Percentiles rank a stretch among this genome's conserved stretches.
Conservation (phyloP, 2,113 vertebrate species). For the Cyprinodon tularosa region DNA sequence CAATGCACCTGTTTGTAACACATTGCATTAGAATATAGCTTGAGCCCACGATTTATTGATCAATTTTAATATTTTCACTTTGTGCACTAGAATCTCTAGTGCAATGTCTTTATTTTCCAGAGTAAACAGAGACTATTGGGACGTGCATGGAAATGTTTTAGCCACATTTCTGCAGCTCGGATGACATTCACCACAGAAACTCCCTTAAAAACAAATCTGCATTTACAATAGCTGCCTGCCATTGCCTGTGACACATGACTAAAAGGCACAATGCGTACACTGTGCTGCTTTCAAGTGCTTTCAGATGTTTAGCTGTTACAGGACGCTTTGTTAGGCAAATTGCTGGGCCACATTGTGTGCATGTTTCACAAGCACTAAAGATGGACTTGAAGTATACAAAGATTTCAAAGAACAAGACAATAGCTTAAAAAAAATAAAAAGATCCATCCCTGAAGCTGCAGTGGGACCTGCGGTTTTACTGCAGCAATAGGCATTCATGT, state of each 20-base stretch:
- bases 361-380: constrained; percentile 13
- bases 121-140: background rate
- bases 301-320: constrained; percentile 42
- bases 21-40: background rate
- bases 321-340: constrained; percentile 20
- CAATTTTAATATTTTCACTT: background rate
- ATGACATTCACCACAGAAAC: constrained; percentile 24
- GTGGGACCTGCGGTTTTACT: constrained; percentile 21
- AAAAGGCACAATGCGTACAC: constrained; percentile 34
- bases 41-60: background rate
- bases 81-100: background rate
- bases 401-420: background rate
- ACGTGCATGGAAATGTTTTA: constrained; percentile 11
- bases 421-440: background rate
- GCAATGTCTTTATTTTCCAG: background rate
- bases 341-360: background rate
- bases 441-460: background rate
- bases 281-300: constrained; percentile 41
- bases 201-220: constrained; percentile 16
- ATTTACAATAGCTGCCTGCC: constrained; percentile 26
- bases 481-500: background rate
- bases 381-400: constrained; percentile 5
- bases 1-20: background rate
- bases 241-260: constrained; percentile 22
- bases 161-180: constrained; percentile 16